phyloP scores from a whole-genome alignment of 1,140 invertebrate genomes.

The Hermetia illucens region DNA sequence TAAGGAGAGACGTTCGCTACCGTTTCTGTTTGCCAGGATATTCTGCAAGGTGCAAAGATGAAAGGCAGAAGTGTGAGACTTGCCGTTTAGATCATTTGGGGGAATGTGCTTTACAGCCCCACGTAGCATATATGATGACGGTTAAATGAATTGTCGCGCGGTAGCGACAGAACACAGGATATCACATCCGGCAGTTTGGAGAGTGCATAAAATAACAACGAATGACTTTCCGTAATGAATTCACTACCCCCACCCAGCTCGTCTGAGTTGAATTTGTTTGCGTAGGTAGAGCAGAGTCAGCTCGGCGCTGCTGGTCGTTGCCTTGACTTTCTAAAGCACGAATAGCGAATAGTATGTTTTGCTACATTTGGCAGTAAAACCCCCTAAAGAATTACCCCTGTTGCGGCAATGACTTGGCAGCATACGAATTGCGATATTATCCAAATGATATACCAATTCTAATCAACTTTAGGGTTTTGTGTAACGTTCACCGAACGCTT shows the following conservation, averaged over 20 bases:
- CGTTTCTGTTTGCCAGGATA: neutral
- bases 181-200: too few relatives aligned
- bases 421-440: constrained; percentile 1
- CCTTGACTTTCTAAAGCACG: neutral
- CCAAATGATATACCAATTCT: constrained; percentile 1
- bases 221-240: neutral
- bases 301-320: neutral
- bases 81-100: too few relatives aligned
- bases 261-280: neutral
- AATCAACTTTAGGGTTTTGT: constrained; percentile 1
- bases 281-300: neutral
- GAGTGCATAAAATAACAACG: neutral
- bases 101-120: neutral
- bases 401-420: neutral
- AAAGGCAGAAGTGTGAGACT: too few relatives aligned
- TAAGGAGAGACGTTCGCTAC: neutral
- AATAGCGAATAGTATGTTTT: too few relatives aligned
- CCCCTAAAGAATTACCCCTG: too few relatives aligned
- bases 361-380: too few relatives aligned
- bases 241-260: neutral
- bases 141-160: neutral
- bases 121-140: too few relatives aligned
- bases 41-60: too few relatives aligned
- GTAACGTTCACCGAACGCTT: too few relatives aligned
- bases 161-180: neutral